Conservation (phyloP, 2,113 vertebrate genomes). For the Acrocephalus kingi region DNA sequence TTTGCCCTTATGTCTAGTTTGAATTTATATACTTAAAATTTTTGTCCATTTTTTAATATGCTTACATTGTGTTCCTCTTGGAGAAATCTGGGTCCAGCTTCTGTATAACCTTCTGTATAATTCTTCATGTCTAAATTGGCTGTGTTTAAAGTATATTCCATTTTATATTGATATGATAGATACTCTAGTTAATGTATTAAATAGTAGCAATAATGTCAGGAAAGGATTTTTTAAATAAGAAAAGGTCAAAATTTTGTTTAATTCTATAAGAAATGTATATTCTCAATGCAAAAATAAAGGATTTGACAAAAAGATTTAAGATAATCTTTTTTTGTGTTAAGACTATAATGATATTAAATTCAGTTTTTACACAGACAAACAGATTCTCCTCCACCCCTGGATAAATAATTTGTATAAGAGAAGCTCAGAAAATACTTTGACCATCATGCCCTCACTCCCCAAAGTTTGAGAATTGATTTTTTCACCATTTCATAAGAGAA, state of each 20-base stretch:
- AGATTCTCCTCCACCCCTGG: background rate
- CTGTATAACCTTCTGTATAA: background rate
- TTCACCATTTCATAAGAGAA: background rate
- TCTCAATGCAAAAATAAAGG: background rate
- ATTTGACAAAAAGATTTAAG: background rate
- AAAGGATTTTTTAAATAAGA: background rate
- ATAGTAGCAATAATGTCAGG: background rate
- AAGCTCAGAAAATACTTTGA: background rate
- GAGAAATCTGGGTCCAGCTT: background rate
- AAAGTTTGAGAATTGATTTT: background rate
- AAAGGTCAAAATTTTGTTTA: background rate
- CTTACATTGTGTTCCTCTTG: background rate
- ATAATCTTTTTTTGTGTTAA: fast-evolving
- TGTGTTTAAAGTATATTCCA: background rate
- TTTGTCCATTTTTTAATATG: background rate
- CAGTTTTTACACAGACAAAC: background rate
- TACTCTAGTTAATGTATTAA: background rate
- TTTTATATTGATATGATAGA: background rate
- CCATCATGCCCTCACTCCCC: background rate
- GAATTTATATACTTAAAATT: background rate
- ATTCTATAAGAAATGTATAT: background rate
- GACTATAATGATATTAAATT: background rate
- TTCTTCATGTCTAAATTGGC: background rate
- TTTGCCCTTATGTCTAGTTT: background rate
- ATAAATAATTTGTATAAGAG: background rate